Evolutionary conservation across 1,140 invertebrate genomes (phyloP).

Genomic region (Apolygus lucorum): DNA sequence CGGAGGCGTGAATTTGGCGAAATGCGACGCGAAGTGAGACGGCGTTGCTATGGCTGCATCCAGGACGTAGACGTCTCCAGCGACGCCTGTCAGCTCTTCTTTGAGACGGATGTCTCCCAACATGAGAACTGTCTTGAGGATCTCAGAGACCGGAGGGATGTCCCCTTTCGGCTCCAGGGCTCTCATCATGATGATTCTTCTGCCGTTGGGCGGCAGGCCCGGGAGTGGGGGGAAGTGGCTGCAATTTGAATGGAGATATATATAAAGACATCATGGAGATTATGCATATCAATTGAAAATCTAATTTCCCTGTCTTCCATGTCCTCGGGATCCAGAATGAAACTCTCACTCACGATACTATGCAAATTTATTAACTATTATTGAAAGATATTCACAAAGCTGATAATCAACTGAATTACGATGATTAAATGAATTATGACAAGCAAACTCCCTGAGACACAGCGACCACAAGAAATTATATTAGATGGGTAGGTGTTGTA

Average conservation of each 20-base stretch:
- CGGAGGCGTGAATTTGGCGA: constrained; percentile 64
- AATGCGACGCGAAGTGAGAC: constrained; percentile 60
- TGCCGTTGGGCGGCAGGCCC: constrained; percentile 64
- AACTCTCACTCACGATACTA: too few relatives aligned
- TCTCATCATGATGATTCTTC: constrained; percentile 62
- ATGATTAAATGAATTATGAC: too few relatives aligned
- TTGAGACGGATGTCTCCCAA: constrained; percentile 67
- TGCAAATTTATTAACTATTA: too few relatives aligned
- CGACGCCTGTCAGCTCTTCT: constrained; percentile 64
- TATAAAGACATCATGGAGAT: too few relatives aligned
- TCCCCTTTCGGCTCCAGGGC: constrained; percentile 44
- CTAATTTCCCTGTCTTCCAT: constrained; percentile 3
- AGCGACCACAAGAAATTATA: too few relatives aligned
- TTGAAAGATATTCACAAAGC: too few relatives aligned
- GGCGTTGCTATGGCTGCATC: constrained; percentile 65
- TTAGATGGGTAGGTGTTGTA: too few relatives aligned
- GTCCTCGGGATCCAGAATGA: not conserved
- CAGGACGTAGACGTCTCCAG: constrained; percentile 69
- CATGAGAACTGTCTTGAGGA: constrained; percentile 71
- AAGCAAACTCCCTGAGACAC: too few relatives aligned
- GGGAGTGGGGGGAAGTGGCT: constrained; percentile 68
- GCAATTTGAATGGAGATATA: too few relatives aligned
- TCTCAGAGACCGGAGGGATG: constrained; percentile 51
- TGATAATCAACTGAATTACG: too few relatives aligned
- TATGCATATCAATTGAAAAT: too few relatives aligned